Percentiles rank a stretch among this genome's conserved stretches.
Conservation (phyloP, 2,797 vertebrate genomes). For the Danio albolineatus region DNA sequence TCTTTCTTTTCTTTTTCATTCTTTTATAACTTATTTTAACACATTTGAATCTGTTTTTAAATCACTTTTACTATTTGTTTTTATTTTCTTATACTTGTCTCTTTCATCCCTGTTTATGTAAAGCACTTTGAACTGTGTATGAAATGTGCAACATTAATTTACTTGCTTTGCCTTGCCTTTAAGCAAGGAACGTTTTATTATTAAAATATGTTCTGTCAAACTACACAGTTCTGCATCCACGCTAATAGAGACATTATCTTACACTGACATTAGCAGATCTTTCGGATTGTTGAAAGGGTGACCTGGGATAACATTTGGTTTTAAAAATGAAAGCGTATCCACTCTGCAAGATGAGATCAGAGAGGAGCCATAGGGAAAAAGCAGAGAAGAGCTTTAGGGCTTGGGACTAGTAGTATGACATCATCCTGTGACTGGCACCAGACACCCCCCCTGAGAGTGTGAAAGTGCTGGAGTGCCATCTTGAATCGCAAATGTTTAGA, state of each 20-base stretch:
- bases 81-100: too few species aligned
- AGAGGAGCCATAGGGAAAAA: slow-evolving; percentile 32
- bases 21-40: too few species aligned
- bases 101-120: too few species aligned
- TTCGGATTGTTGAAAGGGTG: slow-evolving; percentile 60
- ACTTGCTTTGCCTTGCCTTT: too few species aligned
- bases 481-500: slow-evolving; percentile 59
- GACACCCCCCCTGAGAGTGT: slow-evolving; percentile 58
- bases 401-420: slow-evolving; percentile 41
- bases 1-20: too few species aligned
- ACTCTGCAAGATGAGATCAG: slow-evolving; percentile 53
- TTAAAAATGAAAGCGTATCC: slow-evolving; percentile 65
- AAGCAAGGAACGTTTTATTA: background rate
- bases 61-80: too few species aligned
- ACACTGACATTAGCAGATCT: background rate
- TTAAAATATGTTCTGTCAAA: background rate
- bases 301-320: slow-evolving; percentile 66
- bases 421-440: slow-evolving; percentile 60
- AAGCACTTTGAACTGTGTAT: too few species aligned
- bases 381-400: slow-evolving; percentile 47
- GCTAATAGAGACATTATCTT: background rate
- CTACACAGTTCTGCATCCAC: background rate
- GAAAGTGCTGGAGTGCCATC: slow-evolving; percentile 56
- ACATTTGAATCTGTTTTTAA: too few species aligned
- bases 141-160: too few species aligned